Evolutionary conservation across 2,113 vertebrate species (phyloP).

Genomic region (Candoia aspera): DNA sequence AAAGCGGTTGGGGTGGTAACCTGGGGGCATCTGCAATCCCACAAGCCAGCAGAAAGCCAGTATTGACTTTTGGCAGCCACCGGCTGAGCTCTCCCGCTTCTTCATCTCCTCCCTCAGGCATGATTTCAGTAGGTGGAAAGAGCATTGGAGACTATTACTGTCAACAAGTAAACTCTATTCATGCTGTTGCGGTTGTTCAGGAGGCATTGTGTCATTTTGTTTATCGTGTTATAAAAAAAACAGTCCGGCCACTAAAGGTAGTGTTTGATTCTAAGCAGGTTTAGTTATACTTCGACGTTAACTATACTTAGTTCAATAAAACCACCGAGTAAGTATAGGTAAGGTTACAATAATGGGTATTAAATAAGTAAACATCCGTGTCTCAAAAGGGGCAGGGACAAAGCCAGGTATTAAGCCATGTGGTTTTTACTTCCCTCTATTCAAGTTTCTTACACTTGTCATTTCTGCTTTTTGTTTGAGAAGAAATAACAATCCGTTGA

Average conservation of each 20-base stretch:
- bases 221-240: neutral
- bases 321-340: neutral
- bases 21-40: neutral
- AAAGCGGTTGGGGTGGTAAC: neutral
- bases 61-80: neutral
- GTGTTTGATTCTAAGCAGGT: neutral
- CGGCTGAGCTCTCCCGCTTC: neutral
- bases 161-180: neutral
- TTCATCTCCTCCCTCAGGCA: neutral
- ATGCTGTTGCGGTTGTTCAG: neutral
- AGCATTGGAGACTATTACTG: neutral
- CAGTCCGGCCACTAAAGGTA: neutral
- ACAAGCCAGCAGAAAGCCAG: neutral
- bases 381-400: neutral
- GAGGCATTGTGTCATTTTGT: neutral
- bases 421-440: neutral
- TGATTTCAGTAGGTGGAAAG: neutral
- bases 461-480: constrained; percentile 31
- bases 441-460: constrained; percentile 5
- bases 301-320: neutral
- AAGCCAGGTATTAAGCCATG: neutral
- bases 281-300: neutral
- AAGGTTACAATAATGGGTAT: neutral
- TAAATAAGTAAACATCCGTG: neutral
- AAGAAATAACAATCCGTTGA: constrained; percentile 25